These are phyloP conservation scores for Lamprologus tigripictilis DNA, from an alignment of 2,113 vertebrate genomes.

Conservation along the genomic window DNA sequence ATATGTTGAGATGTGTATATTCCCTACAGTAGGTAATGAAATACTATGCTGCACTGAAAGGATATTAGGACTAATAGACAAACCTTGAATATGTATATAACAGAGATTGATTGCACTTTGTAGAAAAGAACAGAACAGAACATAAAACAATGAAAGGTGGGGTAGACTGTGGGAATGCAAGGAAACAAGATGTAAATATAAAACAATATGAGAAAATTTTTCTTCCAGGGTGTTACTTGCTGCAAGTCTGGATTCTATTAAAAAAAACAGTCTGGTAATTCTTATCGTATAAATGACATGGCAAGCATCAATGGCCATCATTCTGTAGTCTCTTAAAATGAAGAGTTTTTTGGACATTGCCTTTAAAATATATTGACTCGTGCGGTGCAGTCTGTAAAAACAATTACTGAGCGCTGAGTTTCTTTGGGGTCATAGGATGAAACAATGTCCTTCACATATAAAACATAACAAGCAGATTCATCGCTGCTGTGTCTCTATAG, in stretches of 20 bases:
- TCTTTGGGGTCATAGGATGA: slow-evolving; percentile 45
- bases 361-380: slow-evolving; percentile 49
- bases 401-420: slow-evolving; percentile 25
- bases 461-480: slow-evolving; percentile 55
- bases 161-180: background rate
- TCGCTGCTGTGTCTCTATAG: slow-evolving; percentile 35
- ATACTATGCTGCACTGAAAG: background rate
- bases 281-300: slow-evolving; percentile 56
- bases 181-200: background rate
- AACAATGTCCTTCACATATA: slow-evolving; percentile 53
- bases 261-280: slow-evolving; percentile 15
- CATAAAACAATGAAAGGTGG: background rate
- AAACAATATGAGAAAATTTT: background rate
- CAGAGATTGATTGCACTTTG: background rate
- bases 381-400: slow-evolving; percentile 41
- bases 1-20: slow-evolving; percentile 1
- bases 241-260: slow-evolving; percentile 13
- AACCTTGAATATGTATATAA: background rate
- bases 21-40: background rate
- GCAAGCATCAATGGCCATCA: slow-evolving; percentile 37
- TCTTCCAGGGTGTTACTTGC: background rate
- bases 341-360: slow-evolving; percentile 37
- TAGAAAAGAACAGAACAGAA: background rate
- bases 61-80: background rate
- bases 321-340: slow-evolving; percentile 37